Conservation (phyloP, 2,113 vertebrate species). For the Colinus virginianus region DNA sequence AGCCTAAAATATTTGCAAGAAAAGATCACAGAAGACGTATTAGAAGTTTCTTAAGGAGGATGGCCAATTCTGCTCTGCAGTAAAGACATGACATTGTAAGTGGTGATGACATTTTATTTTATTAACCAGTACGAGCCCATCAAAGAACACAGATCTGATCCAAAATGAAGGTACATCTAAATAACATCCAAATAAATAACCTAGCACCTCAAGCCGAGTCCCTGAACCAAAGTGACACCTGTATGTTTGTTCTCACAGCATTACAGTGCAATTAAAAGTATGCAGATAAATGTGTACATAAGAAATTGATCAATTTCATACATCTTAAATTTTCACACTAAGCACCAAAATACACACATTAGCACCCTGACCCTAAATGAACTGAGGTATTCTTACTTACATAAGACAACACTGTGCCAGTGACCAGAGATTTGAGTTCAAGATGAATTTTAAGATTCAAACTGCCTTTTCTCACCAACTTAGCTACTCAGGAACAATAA, state of each 20-base stretch:
- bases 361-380: background rate
- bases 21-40: background rate
- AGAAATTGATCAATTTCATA: background rate
- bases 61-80: background rate
- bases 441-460: background rate
- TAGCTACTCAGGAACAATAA: background rate
- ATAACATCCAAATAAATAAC: background rate
- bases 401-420: background rate
- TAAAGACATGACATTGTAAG: background rate
- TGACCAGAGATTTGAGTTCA: background rate
- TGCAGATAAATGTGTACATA: background rate
- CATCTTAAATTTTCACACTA: background rate
- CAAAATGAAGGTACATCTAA: background rate
- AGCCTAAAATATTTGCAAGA: background rate
- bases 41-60: accelerated
- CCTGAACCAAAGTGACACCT: background rate
- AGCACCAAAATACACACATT: background rate
- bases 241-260: background rate
- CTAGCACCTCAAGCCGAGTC: background rate
- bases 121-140: background rate
- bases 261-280: background rate
- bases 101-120: background rate
- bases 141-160: background rate
- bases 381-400: background rate
- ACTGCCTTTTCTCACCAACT: background rate